Evolutionary conservation across 1,140 invertebrate species (phyloP).

Genomic region (Dendroctonus ponderosae): DNA sequence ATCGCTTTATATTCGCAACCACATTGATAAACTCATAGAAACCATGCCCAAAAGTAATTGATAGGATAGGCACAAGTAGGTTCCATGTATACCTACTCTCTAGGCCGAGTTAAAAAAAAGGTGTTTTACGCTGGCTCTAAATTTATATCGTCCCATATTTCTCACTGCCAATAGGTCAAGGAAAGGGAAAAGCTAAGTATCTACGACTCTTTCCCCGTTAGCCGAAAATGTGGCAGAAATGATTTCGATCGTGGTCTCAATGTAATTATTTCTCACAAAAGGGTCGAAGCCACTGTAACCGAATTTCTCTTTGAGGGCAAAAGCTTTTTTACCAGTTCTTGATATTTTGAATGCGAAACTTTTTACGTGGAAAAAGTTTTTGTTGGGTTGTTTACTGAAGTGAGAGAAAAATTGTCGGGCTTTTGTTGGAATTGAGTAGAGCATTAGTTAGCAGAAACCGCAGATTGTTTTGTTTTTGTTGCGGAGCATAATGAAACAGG

Average conservation of each 20-base stretch:
- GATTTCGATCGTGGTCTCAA: slow-evolving; percentile 9
- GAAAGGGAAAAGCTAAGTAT: background rate
- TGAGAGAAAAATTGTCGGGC: background rate
- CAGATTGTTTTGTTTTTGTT: background rate
- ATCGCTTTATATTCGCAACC: no score
- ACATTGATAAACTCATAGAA: no score
- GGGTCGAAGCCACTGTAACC: slow-evolving; percentile 10
- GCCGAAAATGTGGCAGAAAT: background rate
- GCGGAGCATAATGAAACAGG: no score
- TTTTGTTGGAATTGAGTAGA: background rate
- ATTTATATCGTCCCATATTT: no score
- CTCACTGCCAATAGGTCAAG: background rate
- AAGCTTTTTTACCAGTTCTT: slow-evolving; percentile 8
- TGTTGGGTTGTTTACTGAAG: background rate
- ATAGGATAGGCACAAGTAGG: no score
- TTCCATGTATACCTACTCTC: no score
- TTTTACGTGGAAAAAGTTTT: slow-evolving; percentile 1
- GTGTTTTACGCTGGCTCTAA: no score
- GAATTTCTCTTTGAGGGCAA: slow-evolving; percentile 11
- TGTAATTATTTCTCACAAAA: slow-evolving; percentile 18
- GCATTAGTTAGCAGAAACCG: background rate
- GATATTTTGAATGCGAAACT: background rate
- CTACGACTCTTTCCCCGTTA: background rate
- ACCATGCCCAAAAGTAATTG: no score
- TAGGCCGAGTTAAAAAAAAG: no score